Conservation (phyloP, 64 coral and sea anemone species). For the Anthopleura sola region DNA sequence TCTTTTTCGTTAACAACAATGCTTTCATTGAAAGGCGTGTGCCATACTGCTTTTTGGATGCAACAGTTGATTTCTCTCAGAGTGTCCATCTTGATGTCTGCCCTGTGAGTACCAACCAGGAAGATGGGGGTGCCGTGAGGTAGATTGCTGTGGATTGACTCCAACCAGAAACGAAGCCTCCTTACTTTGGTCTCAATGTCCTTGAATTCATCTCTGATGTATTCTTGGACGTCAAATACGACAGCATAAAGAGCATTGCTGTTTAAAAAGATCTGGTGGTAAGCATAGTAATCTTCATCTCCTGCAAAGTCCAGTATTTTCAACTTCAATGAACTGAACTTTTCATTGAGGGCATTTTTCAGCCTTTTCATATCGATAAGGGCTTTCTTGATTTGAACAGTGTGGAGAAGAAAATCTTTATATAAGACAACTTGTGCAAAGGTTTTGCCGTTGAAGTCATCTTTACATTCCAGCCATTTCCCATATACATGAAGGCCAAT, state of each 20-base stretch:
- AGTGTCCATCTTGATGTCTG: neutral
- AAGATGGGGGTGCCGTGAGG: slow-evolving; percentile 39
- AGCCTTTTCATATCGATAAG: slow-evolving; percentile 1
- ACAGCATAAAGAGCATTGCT: slow-evolving; percentile 42
- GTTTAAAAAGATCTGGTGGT: slow-evolving; percentile 62
- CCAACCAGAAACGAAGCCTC: slow-evolving; percentile 57
- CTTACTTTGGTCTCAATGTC: neutral
- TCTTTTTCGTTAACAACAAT: slow-evolving; percentile 31
- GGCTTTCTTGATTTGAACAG: slow-evolving; percentile 23
- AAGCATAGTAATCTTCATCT: slow-evolving; percentile 60
- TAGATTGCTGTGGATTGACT: slow-evolving; percentile 52
- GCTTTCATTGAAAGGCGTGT: slow-evolving; percentile 26
- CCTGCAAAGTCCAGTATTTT: slow-evolving; percentile 70
- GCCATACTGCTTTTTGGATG: slow-evolving; percentile 39
- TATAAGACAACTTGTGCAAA: slow-evolving; percentile 32
- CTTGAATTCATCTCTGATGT: slow-evolving; percentile 16
- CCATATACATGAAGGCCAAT: slow-evolving; percentile 25
- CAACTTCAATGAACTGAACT: slow-evolving; percentile 38
- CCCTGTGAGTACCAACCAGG: slow-evolving; percentile 69
- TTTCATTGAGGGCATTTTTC: slow-evolving; percentile 5
- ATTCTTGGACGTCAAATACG: slow-evolving; percentile 52
- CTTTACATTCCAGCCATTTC: slow-evolving; percentile 31
- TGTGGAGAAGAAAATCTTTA: slow-evolving; percentile 16
- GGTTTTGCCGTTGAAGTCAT: slow-evolving; percentile 24
- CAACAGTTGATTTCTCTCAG: slow-evolving; percentile 11